phyloP scores from a whole-genome alignment of 2,113 vertebrate species.

The Oncorhynchus masou region DNA sequence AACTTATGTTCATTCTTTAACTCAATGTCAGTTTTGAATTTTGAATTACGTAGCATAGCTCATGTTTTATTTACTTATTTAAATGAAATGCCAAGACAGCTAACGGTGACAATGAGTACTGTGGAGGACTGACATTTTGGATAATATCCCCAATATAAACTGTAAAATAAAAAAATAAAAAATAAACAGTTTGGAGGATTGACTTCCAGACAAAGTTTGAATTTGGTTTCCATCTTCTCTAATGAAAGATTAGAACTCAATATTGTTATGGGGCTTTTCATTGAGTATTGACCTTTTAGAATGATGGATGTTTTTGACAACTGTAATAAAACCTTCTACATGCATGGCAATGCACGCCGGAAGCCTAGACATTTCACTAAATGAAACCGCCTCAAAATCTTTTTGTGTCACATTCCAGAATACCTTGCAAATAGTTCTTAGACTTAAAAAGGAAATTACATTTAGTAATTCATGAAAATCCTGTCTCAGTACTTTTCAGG shows the following conservation, averaged over 20 bases:
- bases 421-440: neutral
- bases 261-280: conserved; percentile 52
- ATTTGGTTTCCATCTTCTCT: conserved; percentile 33
- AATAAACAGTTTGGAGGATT: conserved; percentile 22
- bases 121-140: no score
- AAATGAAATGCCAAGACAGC: neutral
- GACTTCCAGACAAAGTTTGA: conserved; percentile 44
- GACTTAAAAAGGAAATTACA: neutral
- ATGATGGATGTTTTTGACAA: conserved; percentile 53
- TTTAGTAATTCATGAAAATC: neutral
- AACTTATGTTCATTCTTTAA: neutral
- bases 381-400: neutral
- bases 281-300: conserved; percentile 59
- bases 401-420: neutral
- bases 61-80: neutral
- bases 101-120: no score
- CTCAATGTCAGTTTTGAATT: neutral
- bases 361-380: neutral
- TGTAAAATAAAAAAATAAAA: no score
- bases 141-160: no score
- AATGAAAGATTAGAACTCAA: conserved; percentile 48
- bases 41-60: neutral
- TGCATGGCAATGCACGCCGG: conserved; percentile 15
- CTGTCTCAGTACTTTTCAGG: neutral
- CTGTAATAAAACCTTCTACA: conserved; percentile 34